Evolutionary conservation across 2,113 vertebrate species (phyloP).

Genomic region (Struthio camelus): DNA sequence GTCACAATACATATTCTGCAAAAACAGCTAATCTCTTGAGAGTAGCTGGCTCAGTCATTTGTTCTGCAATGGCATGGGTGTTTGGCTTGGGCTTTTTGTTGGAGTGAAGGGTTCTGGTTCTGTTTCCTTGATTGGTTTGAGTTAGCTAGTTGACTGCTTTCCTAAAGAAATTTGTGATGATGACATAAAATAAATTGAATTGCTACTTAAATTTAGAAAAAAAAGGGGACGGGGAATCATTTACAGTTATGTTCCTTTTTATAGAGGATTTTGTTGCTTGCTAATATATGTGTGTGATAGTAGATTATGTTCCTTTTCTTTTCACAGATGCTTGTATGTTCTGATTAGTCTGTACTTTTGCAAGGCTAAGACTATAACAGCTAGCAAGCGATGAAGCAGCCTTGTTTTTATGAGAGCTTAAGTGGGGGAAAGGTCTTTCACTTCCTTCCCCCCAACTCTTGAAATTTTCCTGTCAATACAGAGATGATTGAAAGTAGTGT

Average conservation of each 20-base stretch:
- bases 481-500: not conserved
- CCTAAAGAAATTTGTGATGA: not conserved
- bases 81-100: not conserved
- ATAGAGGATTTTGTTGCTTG: not conserved
- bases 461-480: not conserved
- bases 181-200: not conserved
- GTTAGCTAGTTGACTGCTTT: not conserved
- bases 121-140: not conserved
- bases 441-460: conserved; percentile 7
- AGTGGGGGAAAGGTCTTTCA: not conserved
- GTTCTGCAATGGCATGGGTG: not conserved
- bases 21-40: not conserved
- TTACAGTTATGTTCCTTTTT: not conserved
- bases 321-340: not conserved
- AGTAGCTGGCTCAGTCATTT: not conserved
- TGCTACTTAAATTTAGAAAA: not conserved
- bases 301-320: not conserved
- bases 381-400: not conserved
- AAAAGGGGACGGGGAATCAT: no score
- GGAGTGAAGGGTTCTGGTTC: not conserved
- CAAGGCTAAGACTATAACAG: not conserved
- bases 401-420: not conserved
- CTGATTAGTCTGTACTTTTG: conserved; percentile 10
- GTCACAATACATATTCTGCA: not conserved
- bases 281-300: not conserved